Evolutionary conservation across 2,797 vertebrate species (phyloP).

Genomic region (Amblyopsis hoosieri): DNA sequence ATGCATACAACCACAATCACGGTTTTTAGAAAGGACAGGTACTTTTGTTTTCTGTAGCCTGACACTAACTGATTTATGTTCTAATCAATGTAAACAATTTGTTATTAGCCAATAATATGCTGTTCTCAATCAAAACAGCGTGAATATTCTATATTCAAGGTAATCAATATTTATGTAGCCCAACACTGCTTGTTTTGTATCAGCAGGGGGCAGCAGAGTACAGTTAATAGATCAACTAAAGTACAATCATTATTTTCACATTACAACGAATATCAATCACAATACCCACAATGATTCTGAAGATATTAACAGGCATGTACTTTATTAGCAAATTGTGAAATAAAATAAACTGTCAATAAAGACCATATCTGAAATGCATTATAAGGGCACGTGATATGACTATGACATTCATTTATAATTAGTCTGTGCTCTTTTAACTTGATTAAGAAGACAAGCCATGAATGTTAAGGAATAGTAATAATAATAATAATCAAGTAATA

Average conservation of each 20-base stretch:
- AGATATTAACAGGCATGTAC: conserved; percentile 32
- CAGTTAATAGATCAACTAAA: conserved; percentile 28
- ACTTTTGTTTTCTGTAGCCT: too few species aligned
- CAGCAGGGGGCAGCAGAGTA: not conserved
- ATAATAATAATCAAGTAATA: too few species aligned
- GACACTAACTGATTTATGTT: too few species aligned
- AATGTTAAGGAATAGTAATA: not conserved
- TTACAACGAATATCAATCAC: conserved; percentile 42
- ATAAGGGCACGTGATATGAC: conserved; percentile 5
- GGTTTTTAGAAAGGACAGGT: too few species aligned
- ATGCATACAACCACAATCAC: too few species aligned
- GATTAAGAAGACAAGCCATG: not conserved
- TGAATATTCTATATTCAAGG: too few species aligned
- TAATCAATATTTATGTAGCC: too few species aligned
- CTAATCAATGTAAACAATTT: too few species aligned
- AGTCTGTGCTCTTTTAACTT: not conserved
- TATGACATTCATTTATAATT: not conserved
- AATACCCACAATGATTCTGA: conserved; percentile 38
- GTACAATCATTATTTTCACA: conserved; percentile 48
- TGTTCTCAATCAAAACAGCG: too few species aligned
- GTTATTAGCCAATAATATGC: too few species aligned
- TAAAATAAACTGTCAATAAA: conserved; percentile 28
- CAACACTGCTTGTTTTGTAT: not conserved
- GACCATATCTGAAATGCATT: conserved; percentile 11
- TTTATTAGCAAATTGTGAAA: conserved; percentile 38